Conservation (phyloP, 2,888 invertebrate species). For the Eupithecia subumbrata region DNA sequence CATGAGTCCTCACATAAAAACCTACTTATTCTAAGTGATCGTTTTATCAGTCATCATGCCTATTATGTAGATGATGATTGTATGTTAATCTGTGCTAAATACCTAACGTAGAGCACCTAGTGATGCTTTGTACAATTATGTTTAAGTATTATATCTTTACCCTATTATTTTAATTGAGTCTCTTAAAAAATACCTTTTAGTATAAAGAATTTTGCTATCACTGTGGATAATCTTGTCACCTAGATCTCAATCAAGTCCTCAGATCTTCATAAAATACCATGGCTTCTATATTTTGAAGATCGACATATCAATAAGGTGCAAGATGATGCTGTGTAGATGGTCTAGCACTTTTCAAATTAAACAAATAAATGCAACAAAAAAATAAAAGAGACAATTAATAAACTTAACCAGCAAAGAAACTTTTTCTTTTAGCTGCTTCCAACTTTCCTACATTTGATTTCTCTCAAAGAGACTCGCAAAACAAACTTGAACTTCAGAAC, state of each 20-base stretch:
- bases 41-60: not conserved
- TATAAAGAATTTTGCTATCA: not conserved
- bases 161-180: not conserved
- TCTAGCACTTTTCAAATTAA: not conserved
- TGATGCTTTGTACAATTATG: not conserved
- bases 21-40: not conserved
- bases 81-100: not conserved
- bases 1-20: not conserved
- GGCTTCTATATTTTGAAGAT: not conserved
- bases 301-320: not conserved
- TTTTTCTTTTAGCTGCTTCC: not conserved
- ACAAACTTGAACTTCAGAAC: slow-evolving; percentile 18
- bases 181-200: not conserved
- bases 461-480: slow-evolving; percentile 18
- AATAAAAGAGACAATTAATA: not conserved
- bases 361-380: not conserved
- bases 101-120: not conserved
- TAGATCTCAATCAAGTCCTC: not conserved
- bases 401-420: not conserved
- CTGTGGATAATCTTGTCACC: not conserved
- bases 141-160: not conserved
- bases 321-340: not conserved
- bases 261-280: not conserved
- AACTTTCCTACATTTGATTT: slow-evolving; percentile 23
- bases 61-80: not conserved